Conservation (phyloP, 92 coral and sea anemone species). For the Isaurus tuberculatus region DNA sequence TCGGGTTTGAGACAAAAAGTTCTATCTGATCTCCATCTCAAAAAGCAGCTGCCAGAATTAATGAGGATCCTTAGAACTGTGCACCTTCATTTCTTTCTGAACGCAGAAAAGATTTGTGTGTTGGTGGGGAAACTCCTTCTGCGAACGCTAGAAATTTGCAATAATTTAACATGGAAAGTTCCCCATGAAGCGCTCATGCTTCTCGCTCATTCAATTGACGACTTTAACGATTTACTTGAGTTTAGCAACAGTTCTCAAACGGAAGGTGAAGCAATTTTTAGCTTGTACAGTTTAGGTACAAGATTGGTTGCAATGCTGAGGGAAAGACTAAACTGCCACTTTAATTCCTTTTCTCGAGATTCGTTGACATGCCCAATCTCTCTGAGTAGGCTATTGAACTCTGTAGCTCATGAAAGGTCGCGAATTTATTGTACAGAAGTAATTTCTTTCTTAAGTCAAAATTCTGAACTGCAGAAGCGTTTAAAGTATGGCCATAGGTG, state of each 20-base stretch:
- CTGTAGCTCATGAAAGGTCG: constrained; percentile 73
- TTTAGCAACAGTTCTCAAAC: constrained; percentile 57
- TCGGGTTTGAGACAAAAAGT: constrained; percentile 59
- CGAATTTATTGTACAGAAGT: constrained; percentile 67
- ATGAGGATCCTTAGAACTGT: constrained; percentile 56
- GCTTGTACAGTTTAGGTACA: constrained; percentile 53
- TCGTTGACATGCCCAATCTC: constrained; percentile 51
- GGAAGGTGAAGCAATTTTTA: constrained; percentile 55
- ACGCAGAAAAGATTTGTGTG: constrained; percentile 40
- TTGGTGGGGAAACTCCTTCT: constrained; percentile 66
- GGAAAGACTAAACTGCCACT: constrained; percentile 22
- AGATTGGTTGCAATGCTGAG: constrained; percentile 48
- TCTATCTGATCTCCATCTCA: constrained; percentile 64
- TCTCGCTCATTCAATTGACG: constrained; percentile 79
- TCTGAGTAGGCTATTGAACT: constrained; percentile 74
- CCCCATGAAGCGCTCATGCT: constrained; percentile 59
- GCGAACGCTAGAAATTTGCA: constrained; percentile 65
- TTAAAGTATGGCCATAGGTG: constrained; percentile 59
- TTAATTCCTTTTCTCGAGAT: neutral
- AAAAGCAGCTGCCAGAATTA: constrained; percentile 60
- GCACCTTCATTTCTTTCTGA: constrained; percentile 51
- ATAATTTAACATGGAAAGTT: constrained; percentile 64
- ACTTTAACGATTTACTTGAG: constrained; percentile 79
- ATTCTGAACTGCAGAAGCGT: constrained; percentile 67
- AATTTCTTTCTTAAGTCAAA: constrained; percentile 60